Conservation (phyloP, 2,113 vertebrate genomes). For the Hydrochoerus hydrochaeris region DNA sequence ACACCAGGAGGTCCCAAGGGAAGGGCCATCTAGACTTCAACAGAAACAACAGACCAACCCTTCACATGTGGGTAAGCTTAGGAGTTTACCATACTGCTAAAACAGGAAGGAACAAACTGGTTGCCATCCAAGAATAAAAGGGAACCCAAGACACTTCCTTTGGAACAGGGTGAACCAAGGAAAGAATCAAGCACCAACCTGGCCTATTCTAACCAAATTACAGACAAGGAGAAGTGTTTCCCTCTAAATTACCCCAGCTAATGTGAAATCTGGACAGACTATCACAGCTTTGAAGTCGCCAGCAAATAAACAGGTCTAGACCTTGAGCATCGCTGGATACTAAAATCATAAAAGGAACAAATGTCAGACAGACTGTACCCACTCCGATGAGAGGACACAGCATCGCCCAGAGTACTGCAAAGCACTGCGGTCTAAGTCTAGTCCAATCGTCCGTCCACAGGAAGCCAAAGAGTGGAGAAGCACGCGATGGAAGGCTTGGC, state of each 20-base stretch:
- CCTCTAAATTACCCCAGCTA: not conserved
- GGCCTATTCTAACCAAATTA: not conserved
- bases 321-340: not conserved
- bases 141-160: not conserved
- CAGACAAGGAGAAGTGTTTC: not conserved
- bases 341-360: constrained; percentile 5
- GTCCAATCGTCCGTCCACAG: not conserved
- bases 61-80: not conserved
- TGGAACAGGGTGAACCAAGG: not conserved
- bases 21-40: not conserved
- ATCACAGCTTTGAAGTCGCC: not conserved
- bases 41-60: not conserved
- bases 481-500: not conserved
- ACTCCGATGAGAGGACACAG: not conserved
- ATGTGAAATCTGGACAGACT: not conserved
- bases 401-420: not conserved
- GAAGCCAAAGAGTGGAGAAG: not conserved
- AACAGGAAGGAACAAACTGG: not conserved
- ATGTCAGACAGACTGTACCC: not conserved
- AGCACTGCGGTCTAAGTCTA: not conserved
- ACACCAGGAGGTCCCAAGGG: not conserved
- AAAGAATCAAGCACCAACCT: not conserved
- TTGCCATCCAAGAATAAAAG: constrained; percentile 29
- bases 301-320: not conserved
- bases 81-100: constrained; percentile 23